Percentiles rank a stretch among this genome's conserved stretches.
phyloP scores from a whole-genome alignment of 2,888 invertebrate genomes.

The Hypomecis punctinalis region DNA sequence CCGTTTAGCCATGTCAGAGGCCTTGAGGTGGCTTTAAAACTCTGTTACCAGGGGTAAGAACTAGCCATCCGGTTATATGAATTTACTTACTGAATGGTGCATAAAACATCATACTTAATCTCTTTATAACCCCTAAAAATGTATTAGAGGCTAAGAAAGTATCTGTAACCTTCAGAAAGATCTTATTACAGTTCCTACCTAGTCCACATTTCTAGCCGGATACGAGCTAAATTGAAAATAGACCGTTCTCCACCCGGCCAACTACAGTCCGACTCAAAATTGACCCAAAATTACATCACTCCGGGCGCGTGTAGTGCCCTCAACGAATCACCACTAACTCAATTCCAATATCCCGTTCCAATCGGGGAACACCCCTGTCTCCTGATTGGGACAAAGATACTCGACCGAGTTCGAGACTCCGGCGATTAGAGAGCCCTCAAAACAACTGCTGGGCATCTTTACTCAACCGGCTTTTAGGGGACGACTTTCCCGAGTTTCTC shows the following conservation, averaged over 20 bases:
- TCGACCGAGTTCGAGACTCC: conserved; percentile 65
- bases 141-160: no score
- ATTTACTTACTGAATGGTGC: no score
- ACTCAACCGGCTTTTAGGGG: conserved; percentile 49
- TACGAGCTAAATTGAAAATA: conserved; percentile 27
- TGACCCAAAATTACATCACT: conserved; percentile 46
- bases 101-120: no score
- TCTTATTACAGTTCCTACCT: background rate
- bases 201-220: conserved; percentile 1
- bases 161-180: no score
- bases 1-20: no score
- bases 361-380: conserved; percentile 54
- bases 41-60: no score
- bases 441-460: conserved; percentile 51
- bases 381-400: conserved; percentile 46
- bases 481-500: conserved; percentile 54
- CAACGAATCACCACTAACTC: conserved; percentile 61
- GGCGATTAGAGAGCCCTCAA: conserved; percentile 54
- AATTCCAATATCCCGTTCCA: conserved; percentile 73
- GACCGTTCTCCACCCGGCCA: conserved; percentile 29
- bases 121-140: no score
- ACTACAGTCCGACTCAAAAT: conserved; percentile 39
- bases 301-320: conserved; percentile 40
- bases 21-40: no score
- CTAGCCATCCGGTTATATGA: no score